Percentiles rank a stretch among this genome's conserved stretches.
phyloP scores from a whole-genome alignment of 2,113 vertebrate genomes.

The Apistogramma diplotaenia region DNA sequence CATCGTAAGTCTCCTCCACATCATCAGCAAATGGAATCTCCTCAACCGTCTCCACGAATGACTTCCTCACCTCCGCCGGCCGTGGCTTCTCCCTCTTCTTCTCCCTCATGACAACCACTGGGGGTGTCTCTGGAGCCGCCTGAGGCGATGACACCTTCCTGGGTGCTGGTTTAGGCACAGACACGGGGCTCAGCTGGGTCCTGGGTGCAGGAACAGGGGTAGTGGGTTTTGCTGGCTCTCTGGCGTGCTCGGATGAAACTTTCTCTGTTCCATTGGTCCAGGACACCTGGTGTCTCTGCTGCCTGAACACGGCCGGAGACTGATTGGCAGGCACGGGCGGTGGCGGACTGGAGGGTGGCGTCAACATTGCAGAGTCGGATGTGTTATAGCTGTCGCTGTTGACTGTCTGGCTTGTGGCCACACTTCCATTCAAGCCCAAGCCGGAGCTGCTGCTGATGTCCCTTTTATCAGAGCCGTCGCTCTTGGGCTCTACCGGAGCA shows the following conservation, averaged over 20 bases:
- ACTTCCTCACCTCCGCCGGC: slow-evolving; percentile 81
- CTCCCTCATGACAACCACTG: slow-evolving; percentile 73
- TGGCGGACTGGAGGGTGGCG: slow-evolving; percentile 93
- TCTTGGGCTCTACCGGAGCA: slow-evolving; percentile 79
- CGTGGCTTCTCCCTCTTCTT: slow-evolving; percentile 60
- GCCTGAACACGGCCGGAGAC: slow-evolving; percentile 85
- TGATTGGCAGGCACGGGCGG: slow-evolving; percentile 89
- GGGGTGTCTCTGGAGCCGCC: not conserved
- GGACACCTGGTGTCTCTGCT: slow-evolving; percentile 76
- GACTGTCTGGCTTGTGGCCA: slow-evolving; percentile 81
- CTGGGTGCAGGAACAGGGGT: slow-evolving; percentile 55
- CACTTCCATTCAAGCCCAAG: slow-evolving; percentile 88
- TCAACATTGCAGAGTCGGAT: slow-evolving; percentile 93
- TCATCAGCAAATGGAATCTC: slow-evolving; percentile 98
- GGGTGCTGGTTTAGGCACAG: slow-evolving; percentile 53
- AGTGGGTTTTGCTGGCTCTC: slow-evolving; percentile 46
- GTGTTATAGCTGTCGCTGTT: slow-evolving; percentile 89
- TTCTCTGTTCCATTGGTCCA: slow-evolving; percentile 77
- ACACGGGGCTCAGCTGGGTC: slow-evolving; percentile 55
- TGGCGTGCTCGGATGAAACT: slow-evolving; percentile 17
- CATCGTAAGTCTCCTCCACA: slow-evolving; percentile 89
- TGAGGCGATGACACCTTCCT: slow-evolving; percentile 42
- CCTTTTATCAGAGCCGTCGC: slow-evolving; percentile 74
- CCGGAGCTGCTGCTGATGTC: slow-evolving; percentile 91
- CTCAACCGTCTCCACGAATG: slow-evolving; percentile 92